Evolutionary conservation across 2,888 invertebrate species (phyloP).

Genomic region (Heliconius cydno): DNA sequence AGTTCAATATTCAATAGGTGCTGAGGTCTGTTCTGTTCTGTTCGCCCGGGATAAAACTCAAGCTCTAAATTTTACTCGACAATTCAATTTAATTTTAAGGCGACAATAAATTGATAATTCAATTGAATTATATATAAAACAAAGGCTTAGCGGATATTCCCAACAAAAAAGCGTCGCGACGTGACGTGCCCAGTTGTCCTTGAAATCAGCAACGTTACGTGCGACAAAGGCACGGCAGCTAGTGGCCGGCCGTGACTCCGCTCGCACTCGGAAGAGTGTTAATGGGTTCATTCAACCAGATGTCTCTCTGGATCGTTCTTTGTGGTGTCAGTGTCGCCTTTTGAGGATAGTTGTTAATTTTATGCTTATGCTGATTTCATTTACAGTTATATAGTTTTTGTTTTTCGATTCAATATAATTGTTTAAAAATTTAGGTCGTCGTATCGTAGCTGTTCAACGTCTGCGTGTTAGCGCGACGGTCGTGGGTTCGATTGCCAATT

Average conservation of each 20-base stretch:
- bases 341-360: background rate
- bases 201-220: slow-evolving; percentile 23
- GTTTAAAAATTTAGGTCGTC: background rate
- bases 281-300: background rate
- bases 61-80: no score
- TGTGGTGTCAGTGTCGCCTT: background rate
- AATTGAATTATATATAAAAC: background rate
- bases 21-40: no score
- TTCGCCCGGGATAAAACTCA: no score
- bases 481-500: no score
- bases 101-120: background rate
- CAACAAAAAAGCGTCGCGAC: slow-evolving; percentile 27
- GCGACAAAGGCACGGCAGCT: slow-evolving; percentile 9
- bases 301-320: slow-evolving; percentile 4
- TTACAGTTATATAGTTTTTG: background rate
- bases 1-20: no score
- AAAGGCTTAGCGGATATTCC: background rate
- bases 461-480: no score
- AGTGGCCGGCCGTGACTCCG: slow-evolving; percentile 31
- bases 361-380: background rate
- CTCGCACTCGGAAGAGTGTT: background rate
- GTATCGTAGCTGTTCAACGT: no score
- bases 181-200: slow-evolving; percentile 25
- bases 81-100: background rate
- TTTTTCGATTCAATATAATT: background rate